Percentiles rank a stretch among this genome's conserved stretches.
Conservation (phyloP, 2,797 vertebrate genomes). For the Phalanger gymnotis region DNA sequence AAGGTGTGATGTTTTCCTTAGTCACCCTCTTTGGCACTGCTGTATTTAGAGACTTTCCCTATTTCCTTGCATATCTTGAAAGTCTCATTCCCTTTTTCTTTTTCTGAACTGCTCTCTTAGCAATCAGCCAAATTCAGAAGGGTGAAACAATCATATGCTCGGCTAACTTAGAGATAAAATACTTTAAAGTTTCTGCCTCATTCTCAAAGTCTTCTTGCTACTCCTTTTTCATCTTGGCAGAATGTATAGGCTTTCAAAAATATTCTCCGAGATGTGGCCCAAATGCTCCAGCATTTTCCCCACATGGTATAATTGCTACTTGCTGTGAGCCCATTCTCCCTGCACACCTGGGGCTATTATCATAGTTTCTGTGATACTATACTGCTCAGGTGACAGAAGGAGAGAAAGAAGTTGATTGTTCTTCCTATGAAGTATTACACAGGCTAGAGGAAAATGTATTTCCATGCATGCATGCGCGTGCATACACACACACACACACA, state of each 20-base stretch:
- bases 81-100: conserved; percentile 31
- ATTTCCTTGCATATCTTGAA: conserved; percentile 41
- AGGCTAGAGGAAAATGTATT: neutral
- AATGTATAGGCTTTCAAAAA: neutral
- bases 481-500: neutral
- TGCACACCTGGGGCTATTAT: conserved; percentile 6
- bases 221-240: conserved; percentile 47
- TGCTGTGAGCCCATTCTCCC: conserved; percentile 1
- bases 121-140: neutral
- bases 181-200: neutral
- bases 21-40: conserved; percentile 49
- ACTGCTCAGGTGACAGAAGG: conserved; percentile 46
- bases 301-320: conserved; percentile 25
- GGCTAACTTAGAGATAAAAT: conserved; percentile 8
- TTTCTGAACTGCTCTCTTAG: conserved; percentile 23
- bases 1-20: conserved; percentile 65
- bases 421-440: conserved; percentile 28
- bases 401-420: conserved; percentile 14
- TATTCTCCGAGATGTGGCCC: neutral
- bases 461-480: neutral
- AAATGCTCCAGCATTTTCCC: neutral
- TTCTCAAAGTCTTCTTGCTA: conserved; percentile 43
- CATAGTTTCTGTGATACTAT: conserved; percentile 54
- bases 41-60: conserved; percentile 63
- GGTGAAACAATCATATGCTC: neutral